phyloP scores from a whole-genome alignment of 1,140 invertebrate genomes.

The Psilanteris sp. region DNA sequence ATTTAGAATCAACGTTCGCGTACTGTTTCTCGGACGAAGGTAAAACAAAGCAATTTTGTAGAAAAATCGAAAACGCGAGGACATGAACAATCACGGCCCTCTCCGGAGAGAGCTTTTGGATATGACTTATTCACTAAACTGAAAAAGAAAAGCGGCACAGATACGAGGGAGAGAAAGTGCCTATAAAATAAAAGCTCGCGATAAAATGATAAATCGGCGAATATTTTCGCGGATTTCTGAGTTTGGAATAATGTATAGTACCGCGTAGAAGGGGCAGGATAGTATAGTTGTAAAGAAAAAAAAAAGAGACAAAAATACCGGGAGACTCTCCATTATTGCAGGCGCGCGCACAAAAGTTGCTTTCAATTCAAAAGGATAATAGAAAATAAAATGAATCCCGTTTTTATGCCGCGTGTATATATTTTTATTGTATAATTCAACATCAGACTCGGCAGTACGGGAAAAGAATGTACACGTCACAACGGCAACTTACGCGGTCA shows the following conservation, averaged over 20 bases:
- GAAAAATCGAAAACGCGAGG: constrained; percentile 3
- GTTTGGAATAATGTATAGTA: constrained; percentile 41
- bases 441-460: constrained; percentile 20
- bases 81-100: constrained; percentile 30
- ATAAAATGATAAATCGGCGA: constrained; percentile 59
- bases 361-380: constrained; percentile 58
- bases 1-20: not conserved
- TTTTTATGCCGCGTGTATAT: constrained; percentile 50
- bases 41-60: constrained; percentile 14
- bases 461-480: constrained; percentile 48
- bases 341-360: constrained; percentile 41
- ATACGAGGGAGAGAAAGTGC: constrained; percentile 33
- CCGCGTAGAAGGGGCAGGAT: not conserved
- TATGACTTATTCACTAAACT: constrained; percentile 41
- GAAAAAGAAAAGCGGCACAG: constrained; percentile 19
- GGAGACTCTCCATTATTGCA: constrained; percentile 28
- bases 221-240: constrained; percentile 40
- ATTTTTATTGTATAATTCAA: constrained; percentile 59
- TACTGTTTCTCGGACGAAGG: constrained; percentile 11
- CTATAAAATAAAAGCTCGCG: constrained; percentile 51
- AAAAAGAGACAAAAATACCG: constrained; percentile 3
- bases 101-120: constrained; percentile 15
- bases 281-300: not conserved
- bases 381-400: constrained; percentile 54
- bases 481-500: constrained; percentile 51